Evolutionary conservation across 2,113 vertebrate genomes (phyloP).

Genomic region (Tympanuchus pallidicinctus): DNA sequence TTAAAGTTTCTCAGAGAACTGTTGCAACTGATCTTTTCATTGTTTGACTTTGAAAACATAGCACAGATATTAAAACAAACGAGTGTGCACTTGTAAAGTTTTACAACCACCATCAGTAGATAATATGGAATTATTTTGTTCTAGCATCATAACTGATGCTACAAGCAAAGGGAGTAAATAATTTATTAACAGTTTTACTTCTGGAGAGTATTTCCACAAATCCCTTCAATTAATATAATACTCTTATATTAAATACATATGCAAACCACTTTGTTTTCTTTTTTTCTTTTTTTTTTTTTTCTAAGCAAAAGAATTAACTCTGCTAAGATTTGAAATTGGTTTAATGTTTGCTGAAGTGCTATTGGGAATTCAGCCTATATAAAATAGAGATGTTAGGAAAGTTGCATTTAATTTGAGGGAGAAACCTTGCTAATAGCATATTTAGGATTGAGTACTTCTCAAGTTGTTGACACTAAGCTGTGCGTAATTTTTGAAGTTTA

Average conservation of each 20-base stretch:
- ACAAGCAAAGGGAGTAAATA: background rate
- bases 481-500: background rate
- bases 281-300: background rate
- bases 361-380: background rate
- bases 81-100: background rate
- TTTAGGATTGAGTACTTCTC: background rate
- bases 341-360: background rate
- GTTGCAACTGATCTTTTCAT: background rate
- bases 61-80: background rate
- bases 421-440: background rate
- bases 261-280: background rate
- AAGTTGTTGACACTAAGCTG: background rate
- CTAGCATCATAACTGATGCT: background rate
- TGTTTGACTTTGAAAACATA: background rate
- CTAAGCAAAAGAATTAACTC: background rate
- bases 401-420: background rate
- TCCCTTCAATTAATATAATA: background rate
- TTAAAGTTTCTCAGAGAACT: background rate
- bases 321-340: constrained; percentile 20
- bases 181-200: background rate
- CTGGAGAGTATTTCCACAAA: background rate
- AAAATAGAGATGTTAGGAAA: constrained; percentile 1
- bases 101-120: background rate
- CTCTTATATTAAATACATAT: background rate
- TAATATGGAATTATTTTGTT: background rate